Evolutionary conservation across 2,797 vertebrate genomes (phyloP).

Genomic region (Anolis apletophallus): DNA sequence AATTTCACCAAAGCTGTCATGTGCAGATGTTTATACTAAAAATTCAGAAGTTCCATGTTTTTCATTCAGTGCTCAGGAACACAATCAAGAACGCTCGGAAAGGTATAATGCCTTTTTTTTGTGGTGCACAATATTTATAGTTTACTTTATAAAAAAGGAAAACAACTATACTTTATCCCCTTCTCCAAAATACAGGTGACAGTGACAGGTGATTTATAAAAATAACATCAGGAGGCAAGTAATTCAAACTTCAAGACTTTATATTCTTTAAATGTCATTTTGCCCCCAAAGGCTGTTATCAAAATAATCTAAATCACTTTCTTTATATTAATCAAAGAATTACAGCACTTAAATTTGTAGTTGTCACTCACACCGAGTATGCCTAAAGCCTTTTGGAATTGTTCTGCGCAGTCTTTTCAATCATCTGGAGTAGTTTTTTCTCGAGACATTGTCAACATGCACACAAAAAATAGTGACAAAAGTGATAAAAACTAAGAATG

Average conservation of each 20-base stretch:
- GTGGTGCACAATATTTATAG: slow-evolving; percentile 53
- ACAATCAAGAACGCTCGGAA: slow-evolving; percentile 43
- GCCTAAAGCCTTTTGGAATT: slow-evolving; percentile 81
- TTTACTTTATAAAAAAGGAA: slow-evolving; percentile 65
- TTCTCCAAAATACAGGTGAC: slow-evolving; percentile 65
- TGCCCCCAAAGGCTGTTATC: slow-evolving; percentile 75
- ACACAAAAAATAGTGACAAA: slow-evolving; percentile 71
- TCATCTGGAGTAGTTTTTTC: slow-evolving; percentile 61
- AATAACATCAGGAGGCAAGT: slow-evolving; percentile 63
- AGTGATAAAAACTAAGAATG: slow-evolving; percentile 60
- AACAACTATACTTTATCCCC: slow-evolving; percentile 57
- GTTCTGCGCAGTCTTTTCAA: slow-evolving; percentile 80
- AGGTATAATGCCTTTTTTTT: slow-evolving; percentile 59
- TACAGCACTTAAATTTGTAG: slow-evolving; percentile 79
- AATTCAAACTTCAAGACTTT: slow-evolving; percentile 69
- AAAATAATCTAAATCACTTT: slow-evolving; percentile 78
- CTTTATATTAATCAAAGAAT: slow-evolving; percentile 80
- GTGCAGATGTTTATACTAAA: slow-evolving; percentile 4
- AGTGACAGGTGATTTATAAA: slow-evolving; percentile 75
- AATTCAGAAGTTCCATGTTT: slow-evolving; percentile 33
- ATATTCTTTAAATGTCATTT: slow-evolving; percentile 72
- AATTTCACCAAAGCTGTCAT: neutral
- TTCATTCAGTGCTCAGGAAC: slow-evolving; percentile 32
- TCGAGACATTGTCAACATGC: slow-evolving; percentile 70
- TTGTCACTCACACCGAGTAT: slow-evolving; percentile 75